Conservation (phyloP, 53 echinoderm and acorn worm genomes). For the Hippasteria phrygiana region DNA sequence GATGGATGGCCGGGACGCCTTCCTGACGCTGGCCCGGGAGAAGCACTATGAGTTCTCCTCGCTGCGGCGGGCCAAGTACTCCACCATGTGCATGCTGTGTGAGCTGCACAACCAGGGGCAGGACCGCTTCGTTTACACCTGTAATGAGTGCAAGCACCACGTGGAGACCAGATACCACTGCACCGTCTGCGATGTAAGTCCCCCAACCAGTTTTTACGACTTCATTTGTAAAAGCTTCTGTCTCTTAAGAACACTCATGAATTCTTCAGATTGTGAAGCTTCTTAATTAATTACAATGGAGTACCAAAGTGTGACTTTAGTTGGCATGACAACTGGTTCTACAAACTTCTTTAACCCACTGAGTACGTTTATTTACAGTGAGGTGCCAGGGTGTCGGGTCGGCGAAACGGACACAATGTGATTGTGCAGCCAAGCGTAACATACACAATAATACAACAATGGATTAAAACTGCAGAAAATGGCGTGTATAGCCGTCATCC, state of each 20-base stretch:
- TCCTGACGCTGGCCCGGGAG: slow-evolving; percentile 97
- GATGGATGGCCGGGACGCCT: slow-evolving; percentile 98
- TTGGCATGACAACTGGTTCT: no score
- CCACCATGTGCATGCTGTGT: slow-evolving; percentile 96
- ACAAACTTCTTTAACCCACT: no score
- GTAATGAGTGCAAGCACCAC: slow-evolving; percentile 98
- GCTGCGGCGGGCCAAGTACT: slow-evolving; percentile 93
- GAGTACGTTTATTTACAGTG: no score
- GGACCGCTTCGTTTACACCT: slow-evolving; percentile 98
- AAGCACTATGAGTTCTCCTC: slow-evolving; percentile 99
- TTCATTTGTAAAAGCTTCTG: neutral
- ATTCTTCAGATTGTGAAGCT: no score
- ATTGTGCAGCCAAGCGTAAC: no score
- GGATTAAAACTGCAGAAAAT: no score
- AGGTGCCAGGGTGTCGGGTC: no score
- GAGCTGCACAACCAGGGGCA: slow-evolving; percentile 99
- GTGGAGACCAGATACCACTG: slow-evolving; percentile 99
- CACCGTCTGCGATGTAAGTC: slow-evolving; percentile 97
- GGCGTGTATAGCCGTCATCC: no score
- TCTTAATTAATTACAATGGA: no score
- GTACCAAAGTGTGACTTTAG: no score
- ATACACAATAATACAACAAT: no score
- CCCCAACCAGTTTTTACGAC: slow-evolving; percentile 2
- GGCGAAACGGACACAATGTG: no score
- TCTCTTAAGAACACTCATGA: neutral